A percentile compares a stretch with the other conserved stretches of the same genome.
phyloP scores from a whole-genome alignment of 2,888 invertebrate species.

The Drosophila prostipennis region DNA sequence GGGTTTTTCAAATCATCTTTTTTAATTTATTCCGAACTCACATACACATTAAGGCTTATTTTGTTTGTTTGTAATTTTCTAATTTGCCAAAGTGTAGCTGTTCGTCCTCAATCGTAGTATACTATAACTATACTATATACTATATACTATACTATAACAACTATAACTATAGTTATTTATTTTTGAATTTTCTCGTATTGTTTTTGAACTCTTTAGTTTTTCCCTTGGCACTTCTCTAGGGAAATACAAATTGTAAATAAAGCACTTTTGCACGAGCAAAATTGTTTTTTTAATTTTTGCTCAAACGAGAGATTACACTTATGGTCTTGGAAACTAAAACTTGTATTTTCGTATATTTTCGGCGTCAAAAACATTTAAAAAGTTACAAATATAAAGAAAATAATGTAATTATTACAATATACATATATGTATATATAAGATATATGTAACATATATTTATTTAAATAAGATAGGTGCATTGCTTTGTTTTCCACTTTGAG shows the following conservation, averaged over 20 bases:
- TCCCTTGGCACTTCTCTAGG: not conserved
- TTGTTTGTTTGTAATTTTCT: not conserved
- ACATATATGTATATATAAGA: too few species aligned
- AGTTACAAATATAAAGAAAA: too few species aligned
- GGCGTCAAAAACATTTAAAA: too few species aligned
- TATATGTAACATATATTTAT: conserved; percentile 1
- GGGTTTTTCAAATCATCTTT: not conserved
- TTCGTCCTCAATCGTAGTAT: not conserved
- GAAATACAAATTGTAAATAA: conserved; percentile 17
- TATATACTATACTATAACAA: too few species aligned
- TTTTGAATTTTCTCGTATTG: conserved; percentile 3
- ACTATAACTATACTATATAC: too few species aligned
- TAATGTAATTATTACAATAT: too few species aligned
- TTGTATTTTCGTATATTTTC: too few species aligned
- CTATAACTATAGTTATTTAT: conserved; percentile 15
- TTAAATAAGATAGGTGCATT: not conserved
- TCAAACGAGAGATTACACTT: not conserved
- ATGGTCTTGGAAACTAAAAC: too few species aligned
- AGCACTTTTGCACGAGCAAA: conserved; percentile 1
- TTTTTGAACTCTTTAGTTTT: conserved; percentile 3
- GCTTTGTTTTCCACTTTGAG: not conserved
- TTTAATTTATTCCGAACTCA: conserved; percentile 1
- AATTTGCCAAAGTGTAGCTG: conserved; percentile 1
- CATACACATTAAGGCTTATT: not conserved
- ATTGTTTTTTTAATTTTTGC: not conserved